Conservation (phyloP, 2,888 invertebrate species). For the Lasius platythorax region DNA sequence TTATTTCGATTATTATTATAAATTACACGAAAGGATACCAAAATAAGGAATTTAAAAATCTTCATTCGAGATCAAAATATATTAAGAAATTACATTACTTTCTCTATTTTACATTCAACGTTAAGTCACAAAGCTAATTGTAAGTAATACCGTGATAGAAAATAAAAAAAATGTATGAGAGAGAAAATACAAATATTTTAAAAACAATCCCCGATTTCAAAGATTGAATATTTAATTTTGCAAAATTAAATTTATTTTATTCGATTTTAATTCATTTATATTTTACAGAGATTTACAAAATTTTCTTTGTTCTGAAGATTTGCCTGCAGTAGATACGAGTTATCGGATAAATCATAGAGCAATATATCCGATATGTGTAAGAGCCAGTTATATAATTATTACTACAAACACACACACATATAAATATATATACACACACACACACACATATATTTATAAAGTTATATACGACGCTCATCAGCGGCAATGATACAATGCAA, state of each 20-base stretch:
- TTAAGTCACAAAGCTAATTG: background rate
- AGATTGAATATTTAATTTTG: background rate
- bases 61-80: background rate
- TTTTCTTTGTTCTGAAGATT: background rate
- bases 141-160: background rate
- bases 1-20: background rate
- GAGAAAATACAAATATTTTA: background rate
- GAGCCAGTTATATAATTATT: conserved; percentile 62
- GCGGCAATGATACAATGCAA: conserved; percentile 62
- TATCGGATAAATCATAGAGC: background rate
- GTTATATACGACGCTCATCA: conserved; percentile 26
- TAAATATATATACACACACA: background rate
- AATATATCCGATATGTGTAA: conserved; percentile 21
- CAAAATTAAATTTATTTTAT: background rate
- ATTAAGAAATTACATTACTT: background rate
- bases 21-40: background rate
- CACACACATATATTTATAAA: conserved; percentile 4
- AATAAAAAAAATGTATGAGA: background rate
- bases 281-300: background rate
- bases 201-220: background rate
- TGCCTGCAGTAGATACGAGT: background rate
- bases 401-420: background rate
- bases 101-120: background rate
- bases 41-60: background rate
- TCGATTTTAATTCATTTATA: background rate